Evolutionary conservation across 2,797 vertebrate species (phyloP).

Genomic region (Liparis tanakae): DNA sequence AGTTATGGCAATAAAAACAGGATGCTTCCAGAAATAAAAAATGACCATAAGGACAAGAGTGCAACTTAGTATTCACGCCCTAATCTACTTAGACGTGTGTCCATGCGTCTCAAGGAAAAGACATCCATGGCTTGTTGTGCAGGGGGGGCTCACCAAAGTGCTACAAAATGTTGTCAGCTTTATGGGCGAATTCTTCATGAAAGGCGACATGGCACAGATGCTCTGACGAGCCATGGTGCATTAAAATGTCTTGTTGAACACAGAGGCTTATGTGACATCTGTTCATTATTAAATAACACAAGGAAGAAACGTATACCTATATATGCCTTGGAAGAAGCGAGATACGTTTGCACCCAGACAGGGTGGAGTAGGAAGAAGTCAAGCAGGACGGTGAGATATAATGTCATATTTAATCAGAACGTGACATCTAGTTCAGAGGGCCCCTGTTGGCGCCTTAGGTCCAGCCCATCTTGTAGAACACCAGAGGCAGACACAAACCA

Average conservation of each 20-base stretch:
- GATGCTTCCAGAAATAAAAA: neutral
- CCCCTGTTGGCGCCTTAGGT: constrained; percentile 3
- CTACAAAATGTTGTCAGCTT: constrained; percentile 29
- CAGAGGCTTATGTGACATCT: constrained; percentile 39
- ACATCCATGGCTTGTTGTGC: constrained; percentile 8
- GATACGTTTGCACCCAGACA: neutral
- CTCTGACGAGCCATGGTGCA: constrained; percentile 21
- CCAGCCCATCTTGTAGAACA: neutral
- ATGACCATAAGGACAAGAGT: neutral
- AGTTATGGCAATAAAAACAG: constrained; percentile 9
- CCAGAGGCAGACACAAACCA: neutral
- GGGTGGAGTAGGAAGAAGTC: neutral
- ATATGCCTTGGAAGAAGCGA: neutral
- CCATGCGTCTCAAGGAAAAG: neutral
- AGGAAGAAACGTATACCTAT: constrained; percentile 16
- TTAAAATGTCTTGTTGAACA: constrained; percentile 39
- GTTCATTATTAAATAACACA: constrained; percentile 32
- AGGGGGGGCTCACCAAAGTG: constrained; percentile 9
- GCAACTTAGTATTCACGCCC: constrained; percentile 19
- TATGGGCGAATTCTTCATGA: constrained; percentile 21
- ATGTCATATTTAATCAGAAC: neutral
- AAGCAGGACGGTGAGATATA: neutral
- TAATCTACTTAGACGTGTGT: neutral
- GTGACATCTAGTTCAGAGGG: neutral
- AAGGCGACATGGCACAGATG: constrained; percentile 28